Evolutionary conservation across 1,140 invertebrate genomes (phyloP).

Genomic region (Zaprionus taronus): DNA sequence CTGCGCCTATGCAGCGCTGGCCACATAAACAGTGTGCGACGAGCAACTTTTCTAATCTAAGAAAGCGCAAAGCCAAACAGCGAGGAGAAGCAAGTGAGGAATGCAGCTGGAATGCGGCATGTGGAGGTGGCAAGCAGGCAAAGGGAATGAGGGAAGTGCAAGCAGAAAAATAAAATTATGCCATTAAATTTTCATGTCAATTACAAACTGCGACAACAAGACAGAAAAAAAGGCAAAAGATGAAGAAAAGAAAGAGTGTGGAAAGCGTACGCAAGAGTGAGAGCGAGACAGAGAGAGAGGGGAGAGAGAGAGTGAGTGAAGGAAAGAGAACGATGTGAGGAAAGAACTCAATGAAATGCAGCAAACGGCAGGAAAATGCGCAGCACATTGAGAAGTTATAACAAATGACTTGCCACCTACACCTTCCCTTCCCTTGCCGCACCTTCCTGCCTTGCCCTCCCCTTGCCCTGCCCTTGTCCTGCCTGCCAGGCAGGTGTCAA

Average conservation of each 20-base stretch:
- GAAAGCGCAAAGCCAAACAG: slow-evolving; percentile 45
- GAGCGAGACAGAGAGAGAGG: neutral
- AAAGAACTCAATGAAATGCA: neutral
- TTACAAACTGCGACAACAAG: slow-evolving; percentile 26
- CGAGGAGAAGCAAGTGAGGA: neutral
- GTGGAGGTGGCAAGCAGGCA: too few species aligned
- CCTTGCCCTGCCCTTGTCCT: neutral
- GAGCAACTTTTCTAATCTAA: slow-evolving; percentile 56
- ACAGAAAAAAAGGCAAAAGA: neutral
- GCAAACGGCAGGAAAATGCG: neutral
- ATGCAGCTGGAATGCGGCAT: too few species aligned
- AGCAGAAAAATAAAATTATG: slow-evolving; percentile 44
- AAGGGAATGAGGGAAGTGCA: neutral
- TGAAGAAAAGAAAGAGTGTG: neutral
- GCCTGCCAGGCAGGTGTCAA: slow-evolving; percentile 31
- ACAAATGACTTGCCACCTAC: slow-evolving; percentile 9
- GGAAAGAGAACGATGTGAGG: neutral
- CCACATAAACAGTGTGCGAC: slow-evolving; percentile 48
- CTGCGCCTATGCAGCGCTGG: slow-evolving; percentile 24
- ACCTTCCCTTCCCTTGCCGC: neutral
- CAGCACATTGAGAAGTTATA: slow-evolving; percentile 13
- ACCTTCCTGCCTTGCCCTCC: neutral
- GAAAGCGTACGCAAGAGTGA: neutral
- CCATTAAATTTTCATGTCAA: slow-evolving; percentile 56
- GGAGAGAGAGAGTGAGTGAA: neutral